These are phyloP conservation scores for Fregata magnificens DNA, from an alignment of 2,113 vertebrate genomes.

Conservation along the genomic window DNA sequence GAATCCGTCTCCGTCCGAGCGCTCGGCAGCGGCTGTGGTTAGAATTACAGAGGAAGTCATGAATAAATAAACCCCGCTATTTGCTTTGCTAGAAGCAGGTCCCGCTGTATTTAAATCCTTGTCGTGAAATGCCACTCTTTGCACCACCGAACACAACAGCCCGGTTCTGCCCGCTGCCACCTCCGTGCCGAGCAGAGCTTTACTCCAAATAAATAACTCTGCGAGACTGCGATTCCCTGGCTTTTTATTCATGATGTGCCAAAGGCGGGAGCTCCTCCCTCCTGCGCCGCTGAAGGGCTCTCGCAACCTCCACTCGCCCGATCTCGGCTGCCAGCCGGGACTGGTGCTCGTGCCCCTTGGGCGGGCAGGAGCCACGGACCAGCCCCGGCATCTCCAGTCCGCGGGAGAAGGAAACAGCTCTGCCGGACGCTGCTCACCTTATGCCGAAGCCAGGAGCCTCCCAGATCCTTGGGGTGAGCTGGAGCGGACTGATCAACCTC, in stretches of 20 bases:
- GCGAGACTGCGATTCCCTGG: neutral
- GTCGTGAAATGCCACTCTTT: neutral
- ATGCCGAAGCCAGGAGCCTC: neutral
- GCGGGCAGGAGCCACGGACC: neutral
- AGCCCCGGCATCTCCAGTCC: neutral
- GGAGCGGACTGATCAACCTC: accelerated
- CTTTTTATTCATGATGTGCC: neutral
- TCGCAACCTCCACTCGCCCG: neutral
- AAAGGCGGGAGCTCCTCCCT: neutral
- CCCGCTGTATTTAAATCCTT: neutral
- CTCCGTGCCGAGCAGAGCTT: neutral
- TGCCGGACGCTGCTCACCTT: neutral
- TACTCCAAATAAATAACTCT: neutral
- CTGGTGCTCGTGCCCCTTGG: neutral
- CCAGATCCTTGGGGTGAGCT: neutral
- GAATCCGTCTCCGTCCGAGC: neutral
- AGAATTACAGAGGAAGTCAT: neutral
- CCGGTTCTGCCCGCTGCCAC: neutral
- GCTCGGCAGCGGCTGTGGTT: neutral
- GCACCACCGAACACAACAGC: accelerated
- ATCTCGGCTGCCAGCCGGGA: neutral
- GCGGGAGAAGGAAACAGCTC: neutral
- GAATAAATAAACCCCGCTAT: neutral
- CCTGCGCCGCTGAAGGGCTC: neutral
- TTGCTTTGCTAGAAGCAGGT: neutral